Percentiles rank a stretch among this genome's conserved stretches.
Evolutionary conservation across 2,797 vertebrate species (phyloP).

Genomic region (Molossus alvarezi): DNA sequence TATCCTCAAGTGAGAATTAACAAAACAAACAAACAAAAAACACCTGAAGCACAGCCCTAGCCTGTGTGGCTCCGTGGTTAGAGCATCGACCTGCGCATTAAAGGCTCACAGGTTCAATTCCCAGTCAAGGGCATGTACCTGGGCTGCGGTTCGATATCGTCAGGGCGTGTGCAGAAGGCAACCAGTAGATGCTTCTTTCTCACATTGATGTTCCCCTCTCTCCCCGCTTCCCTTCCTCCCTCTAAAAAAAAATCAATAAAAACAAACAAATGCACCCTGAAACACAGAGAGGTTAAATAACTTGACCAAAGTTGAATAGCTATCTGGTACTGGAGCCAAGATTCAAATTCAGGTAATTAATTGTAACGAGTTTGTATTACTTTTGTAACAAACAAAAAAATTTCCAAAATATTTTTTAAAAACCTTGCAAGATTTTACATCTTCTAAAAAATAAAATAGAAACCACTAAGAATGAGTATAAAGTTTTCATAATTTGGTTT

Average conservation of each 20-base stretch:
- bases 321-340: not conserved
- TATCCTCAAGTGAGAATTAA: no score
- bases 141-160: no score
- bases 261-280: not conserved
- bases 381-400: slow-evolving; percentile 44
- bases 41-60: no score
- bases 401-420: slow-evolving; percentile 10
- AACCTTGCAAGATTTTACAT: not conserved
- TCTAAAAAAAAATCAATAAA: not conserved
- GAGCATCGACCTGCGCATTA: no score
- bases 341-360: slow-evolving; percentile 53
- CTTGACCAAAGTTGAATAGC: not conserved
- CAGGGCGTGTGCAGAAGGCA: not conserved
- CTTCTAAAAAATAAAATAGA: slow-evolving; percentile 54
- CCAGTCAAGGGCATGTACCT: no score
- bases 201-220: not conserved
- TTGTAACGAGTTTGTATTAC: not conserved
- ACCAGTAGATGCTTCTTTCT: not conserved
- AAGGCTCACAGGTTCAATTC: no score
- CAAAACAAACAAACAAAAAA: no score
- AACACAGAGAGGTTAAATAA: slow-evolving; percentile 51
- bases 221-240: not conserved
- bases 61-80: no score
- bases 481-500: slow-evolving; percentile 33
- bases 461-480: slow-evolving; percentile 19